Percentiles rank a stretch among this genome's conserved stretches.
phyloP scores from a whole-genome alignment of 2,888 invertebrate species.

The Neuroscelio doddi region DNA sequence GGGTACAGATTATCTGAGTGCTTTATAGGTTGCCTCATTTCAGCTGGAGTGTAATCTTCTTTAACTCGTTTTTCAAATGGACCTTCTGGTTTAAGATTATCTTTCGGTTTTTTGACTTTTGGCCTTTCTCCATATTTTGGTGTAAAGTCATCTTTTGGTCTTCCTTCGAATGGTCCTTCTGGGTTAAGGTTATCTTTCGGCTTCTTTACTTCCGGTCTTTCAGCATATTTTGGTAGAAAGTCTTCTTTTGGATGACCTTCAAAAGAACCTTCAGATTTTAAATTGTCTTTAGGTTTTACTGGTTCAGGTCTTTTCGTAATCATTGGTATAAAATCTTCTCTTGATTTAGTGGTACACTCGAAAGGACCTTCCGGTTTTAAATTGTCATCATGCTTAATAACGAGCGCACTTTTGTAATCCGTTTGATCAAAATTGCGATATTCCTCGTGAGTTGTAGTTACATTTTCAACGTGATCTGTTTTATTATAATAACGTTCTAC shows the following conservation, averaged over 20 bases:
- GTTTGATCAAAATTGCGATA: too few species aligned
- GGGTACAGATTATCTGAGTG: constrained; percentile 51
- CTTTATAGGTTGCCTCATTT: constrained; percentile 37
- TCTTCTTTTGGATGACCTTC: constrained; percentile 66
- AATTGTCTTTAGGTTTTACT: constrained; percentile 72
- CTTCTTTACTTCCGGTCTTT: too few species aligned
- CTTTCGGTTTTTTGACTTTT: too few species aligned
- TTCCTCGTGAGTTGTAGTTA: too few species aligned
- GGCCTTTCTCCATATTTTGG: constrained; percentile 63
- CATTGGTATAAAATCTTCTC: constrained; percentile 35
- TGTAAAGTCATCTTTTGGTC: too few species aligned
- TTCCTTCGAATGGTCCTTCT: too few species aligned
- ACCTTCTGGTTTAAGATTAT: too few species aligned
- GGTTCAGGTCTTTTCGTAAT: constrained; percentile 51
- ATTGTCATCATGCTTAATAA: constrained; percentile 51
- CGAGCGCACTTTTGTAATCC: too few species aligned
- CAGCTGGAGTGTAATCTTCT: constrained; percentile 57
- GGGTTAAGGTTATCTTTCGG: too few species aligned
- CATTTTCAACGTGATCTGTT: too few species aligned
- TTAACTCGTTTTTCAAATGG: constrained; percentile 68
- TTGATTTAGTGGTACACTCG: constrained; percentile 33
- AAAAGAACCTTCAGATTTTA: constrained; percentile 59
- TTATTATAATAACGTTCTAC: too few species aligned
- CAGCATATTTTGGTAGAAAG: constrained; percentile 11
- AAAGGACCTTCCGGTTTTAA: constrained; percentile 55